Evolutionary conservation across 2,888 invertebrate species (phyloP).

Genomic region (Rhogogaster chlorosoma): DNA sequence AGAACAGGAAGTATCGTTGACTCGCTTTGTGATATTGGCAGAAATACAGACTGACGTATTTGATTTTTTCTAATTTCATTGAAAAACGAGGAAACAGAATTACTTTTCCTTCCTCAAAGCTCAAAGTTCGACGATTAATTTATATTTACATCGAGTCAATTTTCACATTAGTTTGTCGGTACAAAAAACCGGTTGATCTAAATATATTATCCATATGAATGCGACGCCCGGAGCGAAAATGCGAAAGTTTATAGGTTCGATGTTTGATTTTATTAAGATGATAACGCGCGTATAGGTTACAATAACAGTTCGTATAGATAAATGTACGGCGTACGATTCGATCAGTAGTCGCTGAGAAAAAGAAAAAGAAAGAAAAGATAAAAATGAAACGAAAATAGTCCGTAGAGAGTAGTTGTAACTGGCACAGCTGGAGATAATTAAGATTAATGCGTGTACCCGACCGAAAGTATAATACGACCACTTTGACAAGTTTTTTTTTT

Average conservation of each 20-base stretch:
- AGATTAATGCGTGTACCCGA: constrained; percentile 16
- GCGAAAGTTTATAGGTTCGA: constrained; percentile 33
- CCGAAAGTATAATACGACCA: constrained; percentile 1
- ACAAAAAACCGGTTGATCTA: not conserved
- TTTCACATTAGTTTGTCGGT: not conserved
- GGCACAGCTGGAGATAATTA: constrained; percentile 23
- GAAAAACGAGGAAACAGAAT: not conserved
- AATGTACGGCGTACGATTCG: not conserved
- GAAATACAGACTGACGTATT: not conserved
- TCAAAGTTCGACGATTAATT: not conserved
- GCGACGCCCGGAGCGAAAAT: constrained; percentile 40
- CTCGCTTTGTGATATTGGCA: not conserved
- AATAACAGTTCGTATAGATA: not conserved
- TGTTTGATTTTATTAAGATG: constrained; percentile 35
- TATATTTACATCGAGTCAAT: not conserved
- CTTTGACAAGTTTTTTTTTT: constrained; percentile 1
- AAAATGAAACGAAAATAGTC: not conserved
- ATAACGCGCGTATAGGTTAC: constrained; percentile 25
- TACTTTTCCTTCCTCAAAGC: not conserved
- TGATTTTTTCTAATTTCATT: not conserved
- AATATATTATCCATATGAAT: not conserved
- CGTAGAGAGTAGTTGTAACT: not conserved
- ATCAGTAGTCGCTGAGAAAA: not conserved
- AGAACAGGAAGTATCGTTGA: constrained; percentile 22
- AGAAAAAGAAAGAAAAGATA: not conserved